phyloP scores from a whole-genome alignment of 1,140 invertebrate genomes.

The Apis cerana region DNA sequence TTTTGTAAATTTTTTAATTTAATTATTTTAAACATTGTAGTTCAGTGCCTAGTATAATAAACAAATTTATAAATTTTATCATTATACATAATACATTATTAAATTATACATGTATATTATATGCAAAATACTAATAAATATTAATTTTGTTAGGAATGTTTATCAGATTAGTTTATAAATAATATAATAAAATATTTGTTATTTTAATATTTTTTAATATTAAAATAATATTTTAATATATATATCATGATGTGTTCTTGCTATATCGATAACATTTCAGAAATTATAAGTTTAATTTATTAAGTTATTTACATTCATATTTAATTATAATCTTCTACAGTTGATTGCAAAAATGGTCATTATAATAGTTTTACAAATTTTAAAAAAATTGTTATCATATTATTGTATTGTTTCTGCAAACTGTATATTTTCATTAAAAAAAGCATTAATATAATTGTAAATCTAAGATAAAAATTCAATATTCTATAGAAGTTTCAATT shows the following conservation, averaged over 20 bases:
- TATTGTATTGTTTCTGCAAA: slow-evolving; percentile 2
- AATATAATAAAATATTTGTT: slow-evolving; percentile 28
- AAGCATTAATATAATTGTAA: not conserved
- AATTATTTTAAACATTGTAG: slow-evolving; percentile 41
- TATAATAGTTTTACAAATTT: slow-evolving; percentile 22
- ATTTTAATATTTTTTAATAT: slow-evolving; percentile 5
- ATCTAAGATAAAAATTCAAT: not conserved
- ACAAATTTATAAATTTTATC: slow-evolving; percentile 27
- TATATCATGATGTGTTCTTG: slow-evolving; percentile 15
- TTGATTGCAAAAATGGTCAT: slow-evolving; percentile 19
- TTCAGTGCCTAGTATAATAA: slow-evolving; percentile 47
- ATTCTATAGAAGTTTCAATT: not conserved
- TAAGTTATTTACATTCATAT: slow-evolving; percentile 3
- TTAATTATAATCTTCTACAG: slow-evolving; percentile 1
- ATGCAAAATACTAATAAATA: slow-evolving; percentile 4
- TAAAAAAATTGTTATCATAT: not conserved
- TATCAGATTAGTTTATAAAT: slow-evolving; percentile 30
- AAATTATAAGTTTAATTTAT: not conserved
- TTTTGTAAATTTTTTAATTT: slow-evolving; percentile 5
- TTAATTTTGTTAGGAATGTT: slow-evolving; percentile 31
- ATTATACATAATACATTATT: not conserved
- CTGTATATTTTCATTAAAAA: slow-evolving; percentile 1
- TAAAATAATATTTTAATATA: slow-evolving; percentile 15
- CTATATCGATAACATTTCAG: not conserved
- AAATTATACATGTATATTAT: not conserved